Base-by-base conservation (phyloP, 2,888 invertebrate genomes). In the Acanthopleura granulata region DNA sequence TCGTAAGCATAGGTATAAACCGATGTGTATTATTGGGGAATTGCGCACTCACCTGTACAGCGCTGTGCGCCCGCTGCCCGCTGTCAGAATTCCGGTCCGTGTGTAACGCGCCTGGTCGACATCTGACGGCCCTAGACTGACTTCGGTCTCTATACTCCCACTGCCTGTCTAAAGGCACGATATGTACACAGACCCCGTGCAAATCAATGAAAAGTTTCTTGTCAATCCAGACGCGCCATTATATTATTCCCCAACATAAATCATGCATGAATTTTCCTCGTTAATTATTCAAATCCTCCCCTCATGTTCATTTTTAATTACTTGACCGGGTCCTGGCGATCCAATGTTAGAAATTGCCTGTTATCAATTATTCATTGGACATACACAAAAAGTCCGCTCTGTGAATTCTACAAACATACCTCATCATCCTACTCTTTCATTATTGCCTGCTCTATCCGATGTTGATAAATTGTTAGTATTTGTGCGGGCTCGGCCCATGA, bases 171-270 rank as follows among this genome's bases (percentile, higher is more conserved):
- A 57, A 57, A 18, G 25, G 22, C 66, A 66, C 25, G 66, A 66
- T 66, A 66, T 66, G 29, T 66, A 66, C 66, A 66, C 25, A 66
- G 25, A 66, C 22, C 66, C 15, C 18, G 66, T 25, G 25, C 66
- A 66, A 66, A 66, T 66, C 66, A 66, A 66, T 66, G 66, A 66
- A 66, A 66, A 66, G 66, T 66, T 66, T 66, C 66, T 66, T 22
- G 25, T 66, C 25, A 66, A 66, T 27, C 66, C 66, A 66, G 25
- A 66, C 66, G 27, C 66, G 25, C 66, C 66, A 27, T 66, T 66
- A 66, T 66, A 66, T 66, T 66, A 66, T 66, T 66, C 66, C 27
- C 66, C 16, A 25, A 66, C 66, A 66, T 66, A 66, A 66, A 66
- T 66, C 66, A 66, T 66, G 66, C 66, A 66, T 66, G 66, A 27